Evolutionary conservation across 2,797 vertebrate species (phyloP), one percentile per base, ranked within the genome.

Genomic region (Danio albolineatus): DNA sequence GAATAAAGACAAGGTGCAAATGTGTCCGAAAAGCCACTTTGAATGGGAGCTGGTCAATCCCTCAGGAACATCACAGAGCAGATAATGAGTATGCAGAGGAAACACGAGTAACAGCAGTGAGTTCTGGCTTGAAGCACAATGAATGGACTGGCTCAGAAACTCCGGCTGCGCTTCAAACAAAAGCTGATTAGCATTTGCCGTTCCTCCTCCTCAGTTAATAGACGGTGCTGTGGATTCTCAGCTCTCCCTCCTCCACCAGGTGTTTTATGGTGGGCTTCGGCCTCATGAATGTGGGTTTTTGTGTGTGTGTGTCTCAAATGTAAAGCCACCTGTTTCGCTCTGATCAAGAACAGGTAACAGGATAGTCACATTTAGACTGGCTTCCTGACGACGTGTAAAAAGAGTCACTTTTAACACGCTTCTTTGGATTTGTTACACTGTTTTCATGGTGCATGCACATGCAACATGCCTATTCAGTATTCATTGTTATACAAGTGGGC

Each of bases 221-320:
- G 16, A 64, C 2, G 59, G 38, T 64, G 73, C 73, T 14, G 39
- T 76, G 39, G 57, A 76, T 67, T 57, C 51, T 66, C 44, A 17
- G 46, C 39, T 66, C 19, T 28, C 28, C 28, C 41, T 4, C 14
- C 10, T 9, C 51, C 17, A 51, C 51, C 74, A 76, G 74, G 62
- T 76, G 74, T 76, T 76, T 36, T 16, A 64, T 38, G 48, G 61
- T 56, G n/a, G 51, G 51, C 39, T 44, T 44, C 10, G 53, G 14
- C 21, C 74, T 76, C 41, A 14, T 67, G 74, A 76, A 66, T 57
- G 61, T 66, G 19, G 10, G 41, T 76, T 46, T 76, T 3, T 70
- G 66, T 70, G 61, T 76, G 60, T 76, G 54, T 71, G 28, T 16
- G 53, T 64, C 73, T 64, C 60, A 75, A 39, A 61, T 64, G 53